Percentiles rank a stretch among this genome's conserved stretches.
These are phyloP conservation scores for Leiothrix lutea DNA, from an alignment of 2,113 vertebrate species.

Conservation along the genomic window DNA sequence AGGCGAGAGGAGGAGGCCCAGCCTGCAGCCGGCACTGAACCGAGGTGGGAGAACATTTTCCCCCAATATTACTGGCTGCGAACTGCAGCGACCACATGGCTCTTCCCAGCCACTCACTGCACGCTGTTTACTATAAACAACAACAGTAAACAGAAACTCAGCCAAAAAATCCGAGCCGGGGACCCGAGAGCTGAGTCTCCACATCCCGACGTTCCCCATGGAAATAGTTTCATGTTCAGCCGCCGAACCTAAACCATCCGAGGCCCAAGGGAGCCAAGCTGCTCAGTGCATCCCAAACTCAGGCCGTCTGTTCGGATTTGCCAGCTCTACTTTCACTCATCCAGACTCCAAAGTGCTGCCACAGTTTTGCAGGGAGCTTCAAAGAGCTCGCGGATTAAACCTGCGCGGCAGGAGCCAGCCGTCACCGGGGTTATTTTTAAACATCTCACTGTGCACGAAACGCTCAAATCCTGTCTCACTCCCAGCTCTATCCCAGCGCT, in stretches of 20 bases:
- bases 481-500: neutral
- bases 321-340: neutral
- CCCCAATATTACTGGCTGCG: slow-evolving; percentile 30
- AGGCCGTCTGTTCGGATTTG: neutral
- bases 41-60: neutral
- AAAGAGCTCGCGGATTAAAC: neutral
- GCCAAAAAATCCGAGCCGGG: neutral
- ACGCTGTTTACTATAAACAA: slow-evolving; percentile 20
- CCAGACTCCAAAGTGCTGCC: neutral
- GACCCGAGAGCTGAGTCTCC: neutral
- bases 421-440: neutral
- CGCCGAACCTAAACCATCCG: neutral
- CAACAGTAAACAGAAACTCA: slow-evolving; percentile 43
- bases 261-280: neutral
- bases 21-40: neutral
- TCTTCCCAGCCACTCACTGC: slow-evolving; percentile 44
- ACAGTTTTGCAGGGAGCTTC: neutral
- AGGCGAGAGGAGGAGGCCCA: neutral
- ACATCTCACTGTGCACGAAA: neutral
- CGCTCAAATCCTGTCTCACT: neutral
- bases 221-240: neutral
- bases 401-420: neutral
- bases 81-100: slow-evolving; percentile 42
- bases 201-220: neutral
- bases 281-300: neutral